Evolutionary conservation across 2,113 vertebrate species (phyloP).

Genomic region (Lepus europaeus): DNA sequence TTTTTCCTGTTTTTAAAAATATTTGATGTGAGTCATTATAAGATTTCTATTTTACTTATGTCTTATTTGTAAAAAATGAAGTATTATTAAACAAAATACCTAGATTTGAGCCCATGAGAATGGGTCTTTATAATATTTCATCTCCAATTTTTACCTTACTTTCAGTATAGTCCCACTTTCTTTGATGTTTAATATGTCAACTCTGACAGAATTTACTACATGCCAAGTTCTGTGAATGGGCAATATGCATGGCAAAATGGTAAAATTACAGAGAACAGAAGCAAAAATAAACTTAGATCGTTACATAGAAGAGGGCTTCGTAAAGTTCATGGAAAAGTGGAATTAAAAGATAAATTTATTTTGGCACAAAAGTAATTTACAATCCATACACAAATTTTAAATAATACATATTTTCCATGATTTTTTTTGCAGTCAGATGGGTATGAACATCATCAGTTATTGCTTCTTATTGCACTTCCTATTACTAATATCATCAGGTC

Average conservation of each 20-base stretch:
- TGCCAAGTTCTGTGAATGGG: not conserved
- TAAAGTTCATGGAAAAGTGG: too few relatives aligned
- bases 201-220: conserved; percentile 27
- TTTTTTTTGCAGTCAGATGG: too few relatives aligned
- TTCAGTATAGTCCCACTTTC: not conserved
- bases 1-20: conserved; percentile 64
- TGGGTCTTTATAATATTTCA: conserved; percentile 10
- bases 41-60: conserved; percentile 75
- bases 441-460: too few relatives aligned
- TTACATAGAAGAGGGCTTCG: too few relatives aligned
- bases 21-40: conserved; percentile 67
- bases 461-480: too few relatives aligned
- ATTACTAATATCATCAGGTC: too few relatives aligned
- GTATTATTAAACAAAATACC: conserved; percentile 64
- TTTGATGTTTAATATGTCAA: conserved; percentile 12
- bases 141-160: conserved; percentile 11
- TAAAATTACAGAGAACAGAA: conserved; percentile 44
- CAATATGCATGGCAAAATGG: conserved; percentile 4
- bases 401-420: too few relatives aligned
- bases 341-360: too few relatives aligned
- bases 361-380: too few relatives aligned
- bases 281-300: not conserved
- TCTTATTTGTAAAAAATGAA: conserved; percentile 73
- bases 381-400: too few relatives aligned
- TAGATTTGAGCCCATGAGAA: not conserved